Percentiles rank a stretch among this genome's conserved stretches.
These are phyloP conservation scores for Euproctis similis DNA, from an alignment of 2,888 invertebrate genomes.

Conservation along the genomic window DNA sequence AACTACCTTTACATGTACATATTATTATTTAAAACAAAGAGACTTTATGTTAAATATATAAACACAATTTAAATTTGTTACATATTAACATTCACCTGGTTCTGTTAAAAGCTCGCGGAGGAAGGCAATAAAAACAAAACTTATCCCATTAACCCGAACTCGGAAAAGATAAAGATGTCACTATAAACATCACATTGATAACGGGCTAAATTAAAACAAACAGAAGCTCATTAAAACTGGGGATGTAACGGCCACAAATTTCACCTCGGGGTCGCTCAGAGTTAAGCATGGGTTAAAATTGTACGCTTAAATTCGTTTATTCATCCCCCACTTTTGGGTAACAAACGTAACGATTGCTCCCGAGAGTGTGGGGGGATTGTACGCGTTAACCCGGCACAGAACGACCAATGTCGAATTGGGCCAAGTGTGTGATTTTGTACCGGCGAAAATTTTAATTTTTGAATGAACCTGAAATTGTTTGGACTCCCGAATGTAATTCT, in stretches of 20 bases:
- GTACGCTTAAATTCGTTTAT: constrained; percentile 67
- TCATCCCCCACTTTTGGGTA: constrained; percentile 46
- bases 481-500: not conserved
- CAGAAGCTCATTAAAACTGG: constrained; percentile 43
- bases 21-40: too few relatives aligned
- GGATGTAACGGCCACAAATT: constrained; percentile 37
- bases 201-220: constrained; percentile 37
- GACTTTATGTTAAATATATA: too few relatives aligned
- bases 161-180: constrained; percentile 6
- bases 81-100: not conserved
- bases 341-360: constrained; percentile 60
- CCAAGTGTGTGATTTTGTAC: constrained; percentile 30
- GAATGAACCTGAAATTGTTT: constrained; percentile 5
- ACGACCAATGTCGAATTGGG: constrained; percentile 44
- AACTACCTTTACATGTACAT: too few relatives aligned
- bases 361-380: constrained; percentile 46
- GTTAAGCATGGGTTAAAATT: constrained; percentile 65
- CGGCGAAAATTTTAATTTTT: constrained; percentile 15
- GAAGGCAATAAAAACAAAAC: constrained; percentile 5
- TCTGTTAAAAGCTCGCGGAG: not conserved
- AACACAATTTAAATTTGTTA: too few relatives aligned
- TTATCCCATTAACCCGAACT: constrained; percentile 5
- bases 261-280: constrained; percentile 39
- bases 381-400: constrained; percentile 48
- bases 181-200: constrained; percentile 14